Conservation (phyloP, 1,140 invertebrate species). For the Dolichoris vasculosae region DNA sequence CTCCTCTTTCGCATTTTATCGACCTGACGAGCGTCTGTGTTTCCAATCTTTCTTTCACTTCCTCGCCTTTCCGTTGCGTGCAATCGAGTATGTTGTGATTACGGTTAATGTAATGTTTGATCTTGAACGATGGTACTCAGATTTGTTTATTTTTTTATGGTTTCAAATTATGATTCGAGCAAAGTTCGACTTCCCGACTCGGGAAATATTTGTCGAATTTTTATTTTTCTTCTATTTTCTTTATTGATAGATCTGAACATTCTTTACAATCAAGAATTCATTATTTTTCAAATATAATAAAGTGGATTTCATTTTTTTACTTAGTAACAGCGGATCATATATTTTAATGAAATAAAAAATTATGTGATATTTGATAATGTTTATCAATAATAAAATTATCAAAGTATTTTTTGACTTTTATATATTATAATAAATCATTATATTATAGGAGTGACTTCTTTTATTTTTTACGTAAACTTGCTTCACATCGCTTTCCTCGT, state of each 20-base stretch:
- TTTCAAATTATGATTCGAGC: background rate
- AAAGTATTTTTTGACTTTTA: background rate
- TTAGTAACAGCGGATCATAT: background rate
- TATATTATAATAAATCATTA: background rate
- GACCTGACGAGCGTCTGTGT: background rate
- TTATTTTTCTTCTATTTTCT: background rate
- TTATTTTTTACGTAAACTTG: too few relatives aligned
- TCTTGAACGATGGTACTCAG: background rate
- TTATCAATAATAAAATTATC: background rate
- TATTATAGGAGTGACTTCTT: background rate
- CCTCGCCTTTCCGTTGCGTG: background rate
- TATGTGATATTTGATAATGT: background rate
- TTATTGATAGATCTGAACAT: background rate
- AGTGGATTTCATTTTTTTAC: background rate
- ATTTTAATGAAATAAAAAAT: background rate
- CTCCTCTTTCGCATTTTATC: constrained; percentile 8
- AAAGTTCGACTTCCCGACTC: too few relatives aligned
- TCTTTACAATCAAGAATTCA: background rate
- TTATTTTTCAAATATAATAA: constrained; percentile 6
- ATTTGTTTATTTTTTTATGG: background rate
- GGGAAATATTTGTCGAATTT: background rate
- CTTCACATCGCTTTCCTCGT: background rate
- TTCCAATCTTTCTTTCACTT: background rate
- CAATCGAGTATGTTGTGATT: background rate
- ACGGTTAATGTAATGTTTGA: background rate